Evolutionary conservation across 92 coral and sea anemone genomes (phyloP).

Genomic region (Phenganax subtilis): DNA sequence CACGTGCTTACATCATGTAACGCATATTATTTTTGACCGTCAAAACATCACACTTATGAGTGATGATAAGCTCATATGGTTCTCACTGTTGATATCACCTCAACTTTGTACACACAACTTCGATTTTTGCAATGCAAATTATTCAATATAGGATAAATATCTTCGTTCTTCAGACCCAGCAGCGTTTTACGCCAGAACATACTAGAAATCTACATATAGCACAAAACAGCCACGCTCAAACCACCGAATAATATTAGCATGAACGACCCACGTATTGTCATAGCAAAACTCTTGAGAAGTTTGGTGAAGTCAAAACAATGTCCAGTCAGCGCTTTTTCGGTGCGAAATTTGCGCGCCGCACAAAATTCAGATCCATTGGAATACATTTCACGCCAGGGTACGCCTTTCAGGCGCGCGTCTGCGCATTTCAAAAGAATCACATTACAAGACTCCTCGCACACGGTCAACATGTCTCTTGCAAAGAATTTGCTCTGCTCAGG

Average conservation of each 20-base stretch:
- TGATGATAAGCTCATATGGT: not conserved
- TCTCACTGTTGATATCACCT: not conserved
- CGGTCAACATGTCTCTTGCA: slow-evolving; percentile 68
- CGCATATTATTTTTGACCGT: not conserved
- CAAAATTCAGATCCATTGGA: slow-evolving; percentile 78
- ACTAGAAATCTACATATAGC: not conserved
- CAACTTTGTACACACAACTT: no score
- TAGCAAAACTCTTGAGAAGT: slow-evolving; percentile 19
- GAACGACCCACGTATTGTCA: not conserved
- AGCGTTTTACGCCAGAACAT: not conserved
- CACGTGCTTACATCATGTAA: not conserved
- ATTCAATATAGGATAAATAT: not conserved
- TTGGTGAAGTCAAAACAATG: slow-evolving; percentile 48
- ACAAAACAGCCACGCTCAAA: not conserved
- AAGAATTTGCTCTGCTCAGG: slow-evolving; percentile 82
- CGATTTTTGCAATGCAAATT: not conserved
- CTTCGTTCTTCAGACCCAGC: not conserved
- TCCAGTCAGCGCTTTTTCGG: slow-evolving; percentile 35
- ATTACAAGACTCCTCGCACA: slow-evolving; percentile 75
- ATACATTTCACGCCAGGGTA: slow-evolving; percentile 53
- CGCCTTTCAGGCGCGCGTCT: slow-evolving; percentile 75
- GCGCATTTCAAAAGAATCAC: slow-evolving; percentile 70
- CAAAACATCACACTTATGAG: slow-evolving; percentile 6
- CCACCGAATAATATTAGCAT: not conserved
- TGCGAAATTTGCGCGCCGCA: slow-evolving; percentile 72